Conservation (phyloP, 2,113 vertebrate genomes). For the Aix galericulata region DNA sequence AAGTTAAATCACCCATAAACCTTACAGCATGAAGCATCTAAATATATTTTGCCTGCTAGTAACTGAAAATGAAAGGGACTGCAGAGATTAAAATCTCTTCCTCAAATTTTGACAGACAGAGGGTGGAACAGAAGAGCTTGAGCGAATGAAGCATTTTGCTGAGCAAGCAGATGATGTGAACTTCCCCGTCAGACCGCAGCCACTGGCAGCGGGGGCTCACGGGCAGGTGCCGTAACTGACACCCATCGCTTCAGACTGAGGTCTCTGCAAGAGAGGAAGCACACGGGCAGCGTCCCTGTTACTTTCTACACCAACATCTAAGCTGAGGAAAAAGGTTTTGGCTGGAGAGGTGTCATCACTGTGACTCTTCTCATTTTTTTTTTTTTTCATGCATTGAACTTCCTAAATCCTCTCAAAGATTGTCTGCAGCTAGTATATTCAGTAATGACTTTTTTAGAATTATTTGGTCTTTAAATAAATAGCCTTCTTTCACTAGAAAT, state of each 20-base stretch:
- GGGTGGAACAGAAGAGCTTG: not conserved
- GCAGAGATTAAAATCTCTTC: not conserved
- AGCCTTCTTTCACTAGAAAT: not conserved
- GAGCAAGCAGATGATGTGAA: not conserved
- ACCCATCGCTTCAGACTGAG: not conserved
- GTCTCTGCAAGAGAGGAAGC: not conserved
- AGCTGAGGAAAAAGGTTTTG: not conserved
- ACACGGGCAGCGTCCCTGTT: rapidly evolving
- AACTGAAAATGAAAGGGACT: not conserved
- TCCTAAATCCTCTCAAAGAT: not conserved
- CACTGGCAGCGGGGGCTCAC: not conserved
- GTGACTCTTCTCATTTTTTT: not conserved
- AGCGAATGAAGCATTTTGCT: not conserved
- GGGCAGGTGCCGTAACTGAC: not conserved
- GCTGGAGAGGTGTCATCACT: not conserved
- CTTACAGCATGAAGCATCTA: rapidly evolving
- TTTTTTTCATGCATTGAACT: not conserved
- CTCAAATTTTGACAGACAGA: not conserved
- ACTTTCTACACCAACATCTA: rapidly evolving
- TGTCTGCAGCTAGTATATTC: not conserved
- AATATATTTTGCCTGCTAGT: not conserved
- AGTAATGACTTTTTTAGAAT: not conserved
- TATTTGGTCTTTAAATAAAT: not conserved
- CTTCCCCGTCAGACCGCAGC: not conserved
- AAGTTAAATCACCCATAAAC: not conserved